Conservation (phyloP, 2,797 vertebrate species). For the Phoxinus dragarum region DNA sequence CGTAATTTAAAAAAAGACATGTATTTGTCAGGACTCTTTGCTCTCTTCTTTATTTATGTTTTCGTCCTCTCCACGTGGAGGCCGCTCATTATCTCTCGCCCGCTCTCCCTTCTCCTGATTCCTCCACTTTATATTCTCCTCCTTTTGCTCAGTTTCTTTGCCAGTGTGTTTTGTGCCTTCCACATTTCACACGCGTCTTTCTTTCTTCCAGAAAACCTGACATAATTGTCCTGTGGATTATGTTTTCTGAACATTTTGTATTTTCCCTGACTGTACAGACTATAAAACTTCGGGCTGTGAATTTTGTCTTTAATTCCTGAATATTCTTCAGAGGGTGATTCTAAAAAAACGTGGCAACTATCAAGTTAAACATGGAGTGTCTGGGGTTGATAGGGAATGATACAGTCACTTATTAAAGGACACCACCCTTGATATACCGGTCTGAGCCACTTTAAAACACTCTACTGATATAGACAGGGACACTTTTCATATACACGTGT, state of each 20-base stretch:
- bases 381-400: background rate
- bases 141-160: background rate
- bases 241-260: background rate
- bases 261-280: background rate
- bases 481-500: background rate
- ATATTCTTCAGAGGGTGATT: background rate
- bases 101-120: background rate
- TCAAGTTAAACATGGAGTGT: background rate
- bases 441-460: background rate
- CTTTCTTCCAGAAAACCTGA: background rate
- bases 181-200: background rate
- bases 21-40: background rate
- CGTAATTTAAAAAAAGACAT: background rate
- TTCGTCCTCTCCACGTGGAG: background rate
- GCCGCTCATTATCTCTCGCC: background rate
- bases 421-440: background rate
- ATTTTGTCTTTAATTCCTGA: background rate
- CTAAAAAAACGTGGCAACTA: background rate
- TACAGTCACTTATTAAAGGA: background rate
- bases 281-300: background rate
- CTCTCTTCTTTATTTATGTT: background rate
- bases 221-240: background rate
- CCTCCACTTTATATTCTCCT: background rate
- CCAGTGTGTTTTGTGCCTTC: background rate
- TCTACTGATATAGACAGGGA: background rate